Base-by-base conservation (phyloP, 2,888 invertebrate genomes). In the Andrena dorsata region DNA sequence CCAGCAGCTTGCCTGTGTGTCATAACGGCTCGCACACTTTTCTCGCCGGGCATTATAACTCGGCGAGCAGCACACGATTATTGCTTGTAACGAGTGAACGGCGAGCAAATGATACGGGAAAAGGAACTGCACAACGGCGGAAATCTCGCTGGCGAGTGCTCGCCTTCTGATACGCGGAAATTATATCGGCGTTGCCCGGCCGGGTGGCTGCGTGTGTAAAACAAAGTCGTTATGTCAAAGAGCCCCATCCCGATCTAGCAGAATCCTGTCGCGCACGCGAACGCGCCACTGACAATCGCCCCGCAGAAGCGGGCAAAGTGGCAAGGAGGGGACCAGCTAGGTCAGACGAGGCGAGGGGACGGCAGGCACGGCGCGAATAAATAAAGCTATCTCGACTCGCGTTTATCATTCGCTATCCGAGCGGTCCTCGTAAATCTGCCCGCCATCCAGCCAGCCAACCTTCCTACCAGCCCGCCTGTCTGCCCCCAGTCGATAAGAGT, bases 361-460 rank as follows among this genome's bases (percentile, higher is more conserved):
- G 73, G 90, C 94, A 94, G 94, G 94, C 94, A 94, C 94, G 92
- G 94, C 94, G 95, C 95, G 95, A 95, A 95, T 95, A 95, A 95
- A 95, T 95, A 95, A 95, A 95, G 95, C 94, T 95, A 95, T 95
- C 95, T 95, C 94, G 94, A 94, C 94, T 93, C 94, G 94, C 94
- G 95, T 95, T 95, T 95, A 95, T 95, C 95, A 95, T 95, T 94
- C 93, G 94, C 94, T 95, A 95, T 95, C 94, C 94, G 94, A 94
- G 94, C 94, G 94, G 94, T 94, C 94, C 94, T 94, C 94, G 94
- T 95, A 95, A 95, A 94, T 94, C 94, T 94, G 94, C 93, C 93
- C 91, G 92, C 86, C 89, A 90, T 89, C 90, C 90, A 88, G 89
- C 70, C 87, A 86, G 84, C 88, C 90, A 84, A 85, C 86, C 90